Conservation (phyloP, 1,140 invertebrate genomes). For the Drosophila truncata region DNA sequence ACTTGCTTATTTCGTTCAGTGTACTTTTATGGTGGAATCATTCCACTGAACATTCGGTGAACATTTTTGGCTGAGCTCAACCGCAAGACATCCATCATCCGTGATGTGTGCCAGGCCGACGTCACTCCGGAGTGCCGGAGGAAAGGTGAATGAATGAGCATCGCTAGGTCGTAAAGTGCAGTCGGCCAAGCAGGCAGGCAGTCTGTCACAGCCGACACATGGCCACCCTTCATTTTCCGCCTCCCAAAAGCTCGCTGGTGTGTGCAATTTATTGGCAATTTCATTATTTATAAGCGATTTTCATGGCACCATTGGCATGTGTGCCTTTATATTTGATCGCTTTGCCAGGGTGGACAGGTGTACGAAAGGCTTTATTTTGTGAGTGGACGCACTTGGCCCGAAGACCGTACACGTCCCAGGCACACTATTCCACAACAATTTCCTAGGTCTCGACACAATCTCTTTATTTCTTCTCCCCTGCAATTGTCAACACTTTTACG, state of each 20-base stretch:
- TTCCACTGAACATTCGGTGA: constrained; percentile 15
- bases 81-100: constrained; percentile 53
- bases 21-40: neutral
- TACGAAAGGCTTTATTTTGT: constrained; percentile 1
- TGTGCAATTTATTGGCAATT: constrained; percentile 72
- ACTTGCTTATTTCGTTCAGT: neutral
- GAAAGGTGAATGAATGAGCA: constrained; percentile 39
- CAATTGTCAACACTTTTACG: constrained; percentile 44
- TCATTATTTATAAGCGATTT: constrained; percentile 73
- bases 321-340: constrained; percentile 29
- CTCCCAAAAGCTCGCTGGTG: constrained; percentile 2
- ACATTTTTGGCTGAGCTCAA: constrained; percentile 31
- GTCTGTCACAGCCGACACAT: constrained; percentile 19
- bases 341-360: constrained; percentile 19
- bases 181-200: constrained; percentile 36
- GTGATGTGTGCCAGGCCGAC: constrained; percentile 31
- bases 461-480: constrained; percentile 7
- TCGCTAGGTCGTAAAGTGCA: constrained; percentile 69
- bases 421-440: constrained; percentile 15
- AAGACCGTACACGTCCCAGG: constrained; percentile 1
- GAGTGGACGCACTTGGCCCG: constrained; percentile 18
- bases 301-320: constrained; percentile 43
- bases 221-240: neutral
- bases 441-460: constrained; percentile 22
- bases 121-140: constrained; percentile 8